A percentile compares a stretch with the other conserved stretches of the same genome.
Conservation (phyloP, 2,888 invertebrate species). For the Tineola bisselliella region DNA sequence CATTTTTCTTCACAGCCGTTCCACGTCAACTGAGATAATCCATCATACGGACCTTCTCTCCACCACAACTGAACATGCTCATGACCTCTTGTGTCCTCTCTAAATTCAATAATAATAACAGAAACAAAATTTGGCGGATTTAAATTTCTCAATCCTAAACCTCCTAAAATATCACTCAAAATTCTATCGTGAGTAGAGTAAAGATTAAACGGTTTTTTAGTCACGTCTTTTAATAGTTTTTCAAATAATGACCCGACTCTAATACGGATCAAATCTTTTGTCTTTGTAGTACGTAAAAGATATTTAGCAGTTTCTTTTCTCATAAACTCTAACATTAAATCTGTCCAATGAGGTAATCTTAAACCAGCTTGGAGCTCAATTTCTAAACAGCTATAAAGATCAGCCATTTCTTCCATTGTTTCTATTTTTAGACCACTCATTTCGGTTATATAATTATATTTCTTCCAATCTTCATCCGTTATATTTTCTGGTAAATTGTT, state of each 20-base stretch:
- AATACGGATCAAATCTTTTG: slow-evolving; percentile 13
- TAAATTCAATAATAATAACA: slow-evolving; percentile 16
- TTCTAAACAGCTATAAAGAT: slow-evolving; percentile 17
- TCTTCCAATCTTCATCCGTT: slow-evolving; percentile 1
- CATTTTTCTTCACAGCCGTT: slow-evolving; percentile 16
- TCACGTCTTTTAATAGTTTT: slow-evolving; percentile 9
- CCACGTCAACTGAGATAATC: slow-evolving; percentile 11
- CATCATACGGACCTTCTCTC: slow-evolving; percentile 13
- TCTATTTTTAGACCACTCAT: slow-evolving; percentile 14
- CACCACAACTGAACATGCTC: slow-evolving; percentile 17
- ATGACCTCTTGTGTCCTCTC: not conserved
- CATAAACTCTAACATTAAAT: slow-evolving; percentile 13
- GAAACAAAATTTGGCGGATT: slow-evolving; percentile 16
- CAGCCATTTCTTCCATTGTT: not conserved
- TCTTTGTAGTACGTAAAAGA: slow-evolving; percentile 2
- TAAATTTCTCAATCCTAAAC: slow-evolving; percentile 14
- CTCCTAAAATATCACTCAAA: slow-evolving; percentile 15
- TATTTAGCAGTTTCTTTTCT: slow-evolving; percentile 12
- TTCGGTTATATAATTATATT: slow-evolving; percentile 14
- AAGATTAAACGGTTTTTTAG: slow-evolving; percentile 14
- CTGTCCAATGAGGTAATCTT: slow-evolving; percentile 17
- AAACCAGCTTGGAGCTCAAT: slow-evolving; percentile 16
- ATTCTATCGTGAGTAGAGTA: slow-evolving; percentile 18
- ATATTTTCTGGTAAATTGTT: not conserved
- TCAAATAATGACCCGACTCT: slow-evolving; percentile 17